Evolutionary conservation across 2,888 invertebrate genomes (phyloP).

Genomic region (Eupithecia abbreviata): DNA sequence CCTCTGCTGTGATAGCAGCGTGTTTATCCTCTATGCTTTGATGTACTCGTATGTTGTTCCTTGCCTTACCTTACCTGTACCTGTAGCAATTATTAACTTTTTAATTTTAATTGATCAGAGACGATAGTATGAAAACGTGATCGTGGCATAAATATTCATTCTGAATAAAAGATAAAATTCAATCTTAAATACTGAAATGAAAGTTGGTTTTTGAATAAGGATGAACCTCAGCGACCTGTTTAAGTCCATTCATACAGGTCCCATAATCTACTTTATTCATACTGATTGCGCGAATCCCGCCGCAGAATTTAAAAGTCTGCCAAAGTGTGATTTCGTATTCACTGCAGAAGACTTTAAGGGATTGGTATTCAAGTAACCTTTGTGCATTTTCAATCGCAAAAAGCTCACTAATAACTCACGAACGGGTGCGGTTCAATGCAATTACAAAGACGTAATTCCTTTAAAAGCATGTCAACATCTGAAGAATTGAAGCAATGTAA

Average conservation of each 20-base stretch:
- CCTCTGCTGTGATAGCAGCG: no score
- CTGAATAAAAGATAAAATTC: neutral
- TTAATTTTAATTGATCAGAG: no score
- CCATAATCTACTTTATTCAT: conserved; percentile 10
- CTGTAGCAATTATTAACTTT: neutral
- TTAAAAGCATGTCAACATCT: conserved; percentile 34
- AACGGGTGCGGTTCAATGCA: conserved; percentile 40
- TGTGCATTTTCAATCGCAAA: conserved; percentile 51
- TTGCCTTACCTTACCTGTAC: neutral
- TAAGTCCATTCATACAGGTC: neutral
- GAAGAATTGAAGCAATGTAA: conserved; percentile 12
- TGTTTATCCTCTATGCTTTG: no score
- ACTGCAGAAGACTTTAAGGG: conserved; percentile 48
- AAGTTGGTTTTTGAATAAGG: neutral
- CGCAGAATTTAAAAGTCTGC: conserved; percentile 24
- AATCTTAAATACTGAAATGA: neutral
- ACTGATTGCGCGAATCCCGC: conserved; percentile 33
- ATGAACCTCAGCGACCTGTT: neutral
- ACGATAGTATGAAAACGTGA: no score
- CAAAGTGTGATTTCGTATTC: conserved; percentile 49
- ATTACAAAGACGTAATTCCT: conserved; percentile 46
- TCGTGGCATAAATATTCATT: neutral
- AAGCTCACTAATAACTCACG: conserved; percentile 47
- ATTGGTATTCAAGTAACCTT: conserved; percentile 59
- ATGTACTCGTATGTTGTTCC: no score